A percentile compares a stretch with the other conserved stretches of the same genome.
These are phyloP conservation scores for Parascotia fuliginaria DNA, from an alignment of 2,888 invertebrate genomes.

Conservation along the genomic window DNA sequence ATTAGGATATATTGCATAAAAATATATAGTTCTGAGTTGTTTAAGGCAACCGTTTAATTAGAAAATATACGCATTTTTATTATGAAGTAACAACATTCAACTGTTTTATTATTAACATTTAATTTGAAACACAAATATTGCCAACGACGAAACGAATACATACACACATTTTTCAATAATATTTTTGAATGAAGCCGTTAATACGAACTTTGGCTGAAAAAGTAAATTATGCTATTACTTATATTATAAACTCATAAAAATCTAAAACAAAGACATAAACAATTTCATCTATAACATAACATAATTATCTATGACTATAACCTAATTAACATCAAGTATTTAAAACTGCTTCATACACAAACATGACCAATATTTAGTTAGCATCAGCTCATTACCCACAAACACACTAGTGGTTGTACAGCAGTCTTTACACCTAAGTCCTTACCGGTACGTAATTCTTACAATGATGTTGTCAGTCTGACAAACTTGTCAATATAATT, in stretches of 20 bases:
- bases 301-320: slow-evolving; percentile 58
- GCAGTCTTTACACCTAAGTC: slow-evolving; percentile 38
- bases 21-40: background rate
- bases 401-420: slow-evolving; percentile 17
- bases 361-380: background rate
- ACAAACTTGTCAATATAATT: slow-evolving; percentile 27
- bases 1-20: slow-evolving; percentile 5
- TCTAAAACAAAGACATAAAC: slow-evolving; percentile 79
- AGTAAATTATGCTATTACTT: slow-evolving; percentile 50
- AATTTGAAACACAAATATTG: slow-evolving; percentile 8
- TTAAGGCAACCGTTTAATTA: slow-evolving; percentile 6
- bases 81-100: slow-evolving; percentile 22
- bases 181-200: slow-evolving; percentile 37
- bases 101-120: slow-evolving; percentile 31
- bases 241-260: slow-evolving; percentile 70
- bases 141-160: slow-evolving; percentile 2
- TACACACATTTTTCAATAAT: slow-evolving; percentile 9
- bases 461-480: slow-evolving; percentile 44
- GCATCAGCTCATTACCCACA: slow-evolving; percentile 3
- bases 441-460: slow-evolving; percentile 16
- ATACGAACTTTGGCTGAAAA: slow-evolving; percentile 68
- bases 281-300: slow-evolving; percentile 75
- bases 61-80: slow-evolving; percentile 13
- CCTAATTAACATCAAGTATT: slow-evolving; percentile 45
- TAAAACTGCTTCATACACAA: slow-evolving; percentile 27